Conservation (phyloP, 2,888 invertebrate species). For the Oligia fasciuncula region DNA sequence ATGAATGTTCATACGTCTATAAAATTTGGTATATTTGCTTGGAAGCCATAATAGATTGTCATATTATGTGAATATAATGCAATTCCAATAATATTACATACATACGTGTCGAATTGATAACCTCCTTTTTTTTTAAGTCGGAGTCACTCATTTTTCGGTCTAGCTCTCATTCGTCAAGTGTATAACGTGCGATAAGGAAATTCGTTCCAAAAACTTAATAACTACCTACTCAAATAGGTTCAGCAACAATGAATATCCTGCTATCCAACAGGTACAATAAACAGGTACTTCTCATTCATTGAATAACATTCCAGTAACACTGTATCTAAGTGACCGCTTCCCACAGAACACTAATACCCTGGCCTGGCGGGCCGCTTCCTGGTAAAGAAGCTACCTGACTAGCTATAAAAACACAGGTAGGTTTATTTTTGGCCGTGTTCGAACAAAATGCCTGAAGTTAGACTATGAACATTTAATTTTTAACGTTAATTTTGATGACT, state of each 20-base stretch:
- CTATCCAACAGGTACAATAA: background rate
- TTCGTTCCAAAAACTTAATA: background rate
- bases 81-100: too few relatives aligned
- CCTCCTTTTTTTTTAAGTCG: too few relatives aligned
- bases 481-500: background rate
- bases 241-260: background rate
- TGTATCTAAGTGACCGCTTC: conserved; percentile 5
- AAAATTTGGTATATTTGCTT: too few relatives aligned
- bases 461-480: background rate
- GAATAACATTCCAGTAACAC: conserved; percentile 8
- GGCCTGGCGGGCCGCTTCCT: background rate
- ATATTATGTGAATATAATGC: too few relatives aligned
- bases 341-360: background rate
- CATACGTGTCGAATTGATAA: too few relatives aligned
- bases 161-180: background rate
- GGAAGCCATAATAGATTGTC: too few relatives aligned
- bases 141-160: background rate
- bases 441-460: background rate
- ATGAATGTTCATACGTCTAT: too few relatives aligned
- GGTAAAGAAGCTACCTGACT: conserved; percentile 33
- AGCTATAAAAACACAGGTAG: conserved; percentile 29
- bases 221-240: background rate
- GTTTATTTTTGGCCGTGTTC: background rate
- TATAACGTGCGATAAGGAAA: background rate
- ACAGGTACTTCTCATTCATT: conserved; percentile 8